These are phyloP conservation scores for Xestia sexstrigata DNA, from an alignment of 2,888 invertebrate species.

Conservation along the genomic window DNA sequence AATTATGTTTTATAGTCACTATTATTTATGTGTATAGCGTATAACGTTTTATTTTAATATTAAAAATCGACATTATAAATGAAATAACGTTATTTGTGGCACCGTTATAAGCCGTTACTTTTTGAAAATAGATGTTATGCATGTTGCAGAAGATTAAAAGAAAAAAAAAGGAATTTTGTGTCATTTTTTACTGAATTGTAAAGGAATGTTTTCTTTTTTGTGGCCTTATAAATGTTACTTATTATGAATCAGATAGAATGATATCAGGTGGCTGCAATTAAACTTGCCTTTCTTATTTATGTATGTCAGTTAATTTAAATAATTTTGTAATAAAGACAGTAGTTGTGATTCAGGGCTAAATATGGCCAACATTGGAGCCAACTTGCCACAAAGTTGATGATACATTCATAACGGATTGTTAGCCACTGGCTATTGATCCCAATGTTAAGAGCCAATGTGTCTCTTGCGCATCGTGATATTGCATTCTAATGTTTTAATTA, in stretches of 20 bases:
- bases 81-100: conserved; percentile 53
- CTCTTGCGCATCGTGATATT: conserved; percentile 61
- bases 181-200: conserved; percentile 58
- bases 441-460: conserved; percentile 39
- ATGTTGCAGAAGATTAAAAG: conserved; percentile 51
- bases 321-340: conserved; percentile 67
- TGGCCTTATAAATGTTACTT: conserved; percentile 75
- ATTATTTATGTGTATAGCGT: conserved; percentile 78
- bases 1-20: conserved; percentile 72
- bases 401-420: conserved; percentile 10
- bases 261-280: conserved; percentile 60
- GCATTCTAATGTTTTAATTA: conserved; percentile 54
- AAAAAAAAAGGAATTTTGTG: conserved; percentile 44
- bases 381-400: conserved; percentile 16
- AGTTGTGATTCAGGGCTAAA: conserved; percentile 43
- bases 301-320: conserved; percentile 60
- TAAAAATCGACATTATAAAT: conserved; percentile 58
- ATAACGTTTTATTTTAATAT: conserved; percentile 74
- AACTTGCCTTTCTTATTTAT: conserved; percentile 61
- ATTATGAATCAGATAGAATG: too few species aligned
- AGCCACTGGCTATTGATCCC: conserved; percentile 38
- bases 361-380: conserved; percentile 35
- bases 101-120: conserved; percentile 51
- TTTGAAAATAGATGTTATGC: conserved; percentile 53
- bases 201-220: conserved; percentile 66